phyloP scores from a whole-genome alignment of 2,888 invertebrate genomes.

The Ectropis crepuscularia region DNA sequence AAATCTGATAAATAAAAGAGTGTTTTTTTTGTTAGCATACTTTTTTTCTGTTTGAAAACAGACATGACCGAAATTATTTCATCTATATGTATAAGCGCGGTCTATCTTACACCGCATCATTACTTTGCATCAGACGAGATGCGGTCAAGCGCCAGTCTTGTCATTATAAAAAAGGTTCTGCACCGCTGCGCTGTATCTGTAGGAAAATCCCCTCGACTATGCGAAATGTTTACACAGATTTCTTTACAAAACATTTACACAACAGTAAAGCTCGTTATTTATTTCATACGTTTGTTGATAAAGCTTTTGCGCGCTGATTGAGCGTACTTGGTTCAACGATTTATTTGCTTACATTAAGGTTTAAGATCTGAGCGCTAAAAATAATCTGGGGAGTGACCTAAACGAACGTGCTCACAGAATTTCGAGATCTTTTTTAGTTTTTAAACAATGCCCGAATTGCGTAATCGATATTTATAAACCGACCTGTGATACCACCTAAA shows the following conservation, averaged over 20 bases:
- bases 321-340: conserved; percentile 23
- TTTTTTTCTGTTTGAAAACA: too few relatives aligned
- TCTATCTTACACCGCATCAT: too few relatives aligned
- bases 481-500: too few relatives aligned
- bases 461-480: too few relatives aligned
- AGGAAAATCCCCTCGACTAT: neutral
- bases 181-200: neutral
- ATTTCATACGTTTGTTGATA: conserved; percentile 12
- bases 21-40: too few relatives aligned
- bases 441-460: neutral
- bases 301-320: conserved; percentile 9
- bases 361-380: conserved; percentile 21
- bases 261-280: conserved; percentile 7
- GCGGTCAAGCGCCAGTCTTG: too few relatives aligned
- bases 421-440: conserved; percentile 3
- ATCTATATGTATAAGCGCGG: too few relatives aligned
- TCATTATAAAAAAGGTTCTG: too few relatives aligned
- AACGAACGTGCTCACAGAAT: conserved; percentile 8
- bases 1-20: too few relatives aligned
- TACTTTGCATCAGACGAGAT: too few relatives aligned
- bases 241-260: conserved; percentile 3
- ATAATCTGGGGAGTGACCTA: conserved; percentile 16
- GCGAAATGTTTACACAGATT: neutral
- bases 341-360: conserved; percentile 22
- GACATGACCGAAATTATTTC: too few relatives aligned